These are phyloP conservation scores for Hoplodrina blanda DNA, from an alignment of 2,888 invertebrate genomes.

Conservation along the genomic window DNA sequence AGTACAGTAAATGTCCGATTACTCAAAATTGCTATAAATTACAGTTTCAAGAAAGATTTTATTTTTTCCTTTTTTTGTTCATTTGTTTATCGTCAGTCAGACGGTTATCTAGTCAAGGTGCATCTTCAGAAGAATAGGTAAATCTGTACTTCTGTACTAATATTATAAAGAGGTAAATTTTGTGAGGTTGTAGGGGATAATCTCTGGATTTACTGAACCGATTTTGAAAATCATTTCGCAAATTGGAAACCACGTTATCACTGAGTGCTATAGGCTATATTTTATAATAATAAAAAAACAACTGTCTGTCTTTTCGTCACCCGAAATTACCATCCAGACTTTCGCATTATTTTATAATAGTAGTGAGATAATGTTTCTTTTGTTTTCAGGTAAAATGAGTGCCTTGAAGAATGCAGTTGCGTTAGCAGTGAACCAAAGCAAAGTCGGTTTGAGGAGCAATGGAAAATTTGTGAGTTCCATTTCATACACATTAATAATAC, in stretches of 20 bases:
- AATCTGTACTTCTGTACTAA: too few relatives aligned
- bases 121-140: neutral
- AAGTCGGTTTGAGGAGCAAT: constrained; percentile 73
- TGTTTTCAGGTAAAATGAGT: constrained; percentile 77
- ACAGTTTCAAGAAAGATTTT: neutral
- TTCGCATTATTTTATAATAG: constrained; percentile 3
- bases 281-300: too few relatives aligned
- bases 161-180: too few relatives aligned
- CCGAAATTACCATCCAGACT: too few relatives aligned
- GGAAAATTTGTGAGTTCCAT: constrained; percentile 74
- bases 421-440: constrained; percentile 77
- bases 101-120: constrained; percentile 1
- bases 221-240: too few relatives aligned
- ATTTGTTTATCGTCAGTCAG: neutral
- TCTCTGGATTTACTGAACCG: too few relatives aligned
- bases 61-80: constrained; percentile 1
- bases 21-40: constrained; percentile 38
- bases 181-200: too few relatives aligned
- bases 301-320: too few relatives aligned
- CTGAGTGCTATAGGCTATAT: too few relatives aligned
- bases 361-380: constrained; percentile 1
- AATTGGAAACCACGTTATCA: too few relatives aligned
- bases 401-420: constrained; percentile 79
- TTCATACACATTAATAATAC: neutral
- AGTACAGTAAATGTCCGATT: constrained; percentile 16